These are phyloP conservation scores for Corythornis cristatus DNA, from an alignment of 2,113 vertebrate genomes.

Conservation along the genomic window DNA sequence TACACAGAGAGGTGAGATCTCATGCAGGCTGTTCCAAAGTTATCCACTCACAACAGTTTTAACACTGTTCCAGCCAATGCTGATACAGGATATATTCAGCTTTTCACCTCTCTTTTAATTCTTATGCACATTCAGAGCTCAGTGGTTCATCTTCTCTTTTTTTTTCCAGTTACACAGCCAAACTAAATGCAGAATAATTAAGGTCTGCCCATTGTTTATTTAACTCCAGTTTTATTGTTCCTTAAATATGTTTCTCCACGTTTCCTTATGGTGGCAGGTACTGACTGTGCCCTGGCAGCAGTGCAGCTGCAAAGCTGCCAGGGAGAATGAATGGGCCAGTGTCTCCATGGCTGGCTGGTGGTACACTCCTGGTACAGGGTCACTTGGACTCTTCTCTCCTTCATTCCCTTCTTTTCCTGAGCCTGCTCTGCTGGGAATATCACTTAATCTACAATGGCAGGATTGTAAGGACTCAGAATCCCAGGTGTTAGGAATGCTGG, in stretches of 20 bases:
- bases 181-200: not conserved
- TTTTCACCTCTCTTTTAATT: conserved; percentile 24
- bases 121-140: not conserved
- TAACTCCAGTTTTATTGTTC: not conserved
- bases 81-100: not conserved
- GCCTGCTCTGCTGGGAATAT: not conserved
- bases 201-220: not conserved
- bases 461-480: not conserved
- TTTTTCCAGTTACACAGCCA: not conserved
- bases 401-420: not conserved
- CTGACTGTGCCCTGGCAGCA: not conserved
- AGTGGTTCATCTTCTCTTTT: not conserved
- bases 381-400: not conserved
- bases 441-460: not conserved
- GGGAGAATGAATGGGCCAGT: not conserved
- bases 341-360: not conserved
- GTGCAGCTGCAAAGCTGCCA: not conserved
- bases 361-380: not conserved
- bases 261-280: not conserved
- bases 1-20: conserved; percentile 48
- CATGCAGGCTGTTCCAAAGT: conserved; percentile 52
- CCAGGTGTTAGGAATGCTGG: not conserved
- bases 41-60: not conserved
- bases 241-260: not conserved
- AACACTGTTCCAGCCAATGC: not conserved